These are phyloP conservation scores for Macrophya alboannulata DNA, from an alignment of 2,888 invertebrate genomes.

Conservation along the genomic window DNA sequence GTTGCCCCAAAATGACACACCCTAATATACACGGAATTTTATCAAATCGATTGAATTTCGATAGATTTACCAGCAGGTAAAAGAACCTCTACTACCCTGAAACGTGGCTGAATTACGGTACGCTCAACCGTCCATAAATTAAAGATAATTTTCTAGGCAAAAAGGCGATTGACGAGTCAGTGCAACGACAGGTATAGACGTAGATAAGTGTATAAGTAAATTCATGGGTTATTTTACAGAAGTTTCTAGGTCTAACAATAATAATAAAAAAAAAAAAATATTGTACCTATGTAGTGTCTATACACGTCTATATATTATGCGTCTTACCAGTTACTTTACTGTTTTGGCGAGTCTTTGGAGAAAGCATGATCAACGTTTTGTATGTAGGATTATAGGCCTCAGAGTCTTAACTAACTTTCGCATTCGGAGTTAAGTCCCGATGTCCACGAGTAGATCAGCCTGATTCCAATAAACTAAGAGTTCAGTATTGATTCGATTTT, in stretches of 20 bases:
- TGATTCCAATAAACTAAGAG: not conserved
- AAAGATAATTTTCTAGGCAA: not conserved
- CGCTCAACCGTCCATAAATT: not conserved
- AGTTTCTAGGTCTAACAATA: not conserved
- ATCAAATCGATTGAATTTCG: not conserved
- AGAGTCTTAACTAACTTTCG: slow-evolving; percentile 20
- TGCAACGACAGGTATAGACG: not conserved
- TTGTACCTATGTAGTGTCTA: no score
- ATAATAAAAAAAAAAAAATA: no score
- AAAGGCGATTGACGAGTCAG: not conserved
- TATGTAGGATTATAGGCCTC: slow-evolving; percentile 30
- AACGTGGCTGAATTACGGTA: not conserved
- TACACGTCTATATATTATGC: not conserved
- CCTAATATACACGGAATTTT: no score
- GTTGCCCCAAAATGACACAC: no score
- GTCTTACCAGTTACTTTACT: not conserved
- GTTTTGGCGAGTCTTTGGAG: slow-evolving; percentile 1
- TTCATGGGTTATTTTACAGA: not conserved
- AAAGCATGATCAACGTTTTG: slow-evolving; percentile 18
- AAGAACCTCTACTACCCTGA: not conserved
- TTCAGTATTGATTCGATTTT: not conserved
- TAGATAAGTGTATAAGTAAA: not conserved
- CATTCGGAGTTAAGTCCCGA: not conserved
- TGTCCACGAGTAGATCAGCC: slow-evolving; percentile 14
- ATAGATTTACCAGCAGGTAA: no score